phyloP scores from a whole-genome alignment of 2,797 vertebrate genomes.

The Stomatorhinus walkeri region DNA sequence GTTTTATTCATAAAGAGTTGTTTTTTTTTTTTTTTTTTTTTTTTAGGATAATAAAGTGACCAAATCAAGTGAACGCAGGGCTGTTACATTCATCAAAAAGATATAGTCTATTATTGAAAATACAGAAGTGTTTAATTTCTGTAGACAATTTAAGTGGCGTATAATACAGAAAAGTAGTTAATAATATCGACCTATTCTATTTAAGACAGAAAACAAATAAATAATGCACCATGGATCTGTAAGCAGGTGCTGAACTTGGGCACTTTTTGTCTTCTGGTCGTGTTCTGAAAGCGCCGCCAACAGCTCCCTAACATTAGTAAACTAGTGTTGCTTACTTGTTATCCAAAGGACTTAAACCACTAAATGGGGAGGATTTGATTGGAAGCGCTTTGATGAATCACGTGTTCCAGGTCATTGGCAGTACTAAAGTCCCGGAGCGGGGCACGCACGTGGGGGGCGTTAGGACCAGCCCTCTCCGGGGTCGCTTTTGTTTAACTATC shows the following conservation, averaged over 20 bases:
- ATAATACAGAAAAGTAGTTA: neutral
- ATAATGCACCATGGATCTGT: neutral
- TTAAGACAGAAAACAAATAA: neutral
- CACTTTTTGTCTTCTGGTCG: neutral
- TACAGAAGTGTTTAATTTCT: neutral
- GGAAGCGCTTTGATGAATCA: constrained; percentile 70
- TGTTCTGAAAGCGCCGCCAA: neutral
- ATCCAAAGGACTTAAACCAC: constrained; percentile 50
- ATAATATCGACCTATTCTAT: neutral
- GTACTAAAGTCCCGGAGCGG: constrained; percentile 69
- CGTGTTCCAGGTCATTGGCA: constrained; percentile 76
- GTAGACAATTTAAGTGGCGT: neutral
- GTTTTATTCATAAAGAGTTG: neutral
- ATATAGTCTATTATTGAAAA: neutral
- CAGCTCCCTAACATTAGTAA: neutral
- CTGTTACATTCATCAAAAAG: neutral
- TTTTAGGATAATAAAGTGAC: neutral
- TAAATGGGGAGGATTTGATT: constrained; percentile 60
- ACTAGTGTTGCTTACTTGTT: constrained; percentile 34
- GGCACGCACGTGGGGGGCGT: constrained; percentile 85
- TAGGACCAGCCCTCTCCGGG: constrained; percentile 91
- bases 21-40: neutral
- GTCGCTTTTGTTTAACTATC: constrained; percentile 91
- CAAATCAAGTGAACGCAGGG: neutral
- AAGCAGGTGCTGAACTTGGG: constrained; percentile 17